These are phyloP conservation scores for Scrobipalpa atriplicella DNA, from an alignment of 2,888 invertebrate species.

Conservation along the genomic window DNA sequence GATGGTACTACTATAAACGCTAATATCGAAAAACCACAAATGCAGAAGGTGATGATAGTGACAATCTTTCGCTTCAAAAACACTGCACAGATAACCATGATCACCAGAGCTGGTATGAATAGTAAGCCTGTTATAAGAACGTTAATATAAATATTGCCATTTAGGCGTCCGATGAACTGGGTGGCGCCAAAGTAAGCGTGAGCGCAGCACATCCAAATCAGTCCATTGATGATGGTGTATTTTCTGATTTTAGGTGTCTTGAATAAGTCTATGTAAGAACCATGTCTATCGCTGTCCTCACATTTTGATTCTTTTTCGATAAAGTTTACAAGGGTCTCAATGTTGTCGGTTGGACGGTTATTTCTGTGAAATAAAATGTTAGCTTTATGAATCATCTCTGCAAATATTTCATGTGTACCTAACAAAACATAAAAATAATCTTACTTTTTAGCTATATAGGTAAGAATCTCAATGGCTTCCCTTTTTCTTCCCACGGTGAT, in stretches of 20 bases:
- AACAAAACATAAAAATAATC: slow-evolving; percentile 30
- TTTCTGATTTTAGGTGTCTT: slow-evolving; percentile 83
- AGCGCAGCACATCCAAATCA: slow-evolving; percentile 88
- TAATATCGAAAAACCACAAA: slow-evolving; percentile 61
- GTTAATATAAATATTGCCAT: slow-evolving; percentile 73
- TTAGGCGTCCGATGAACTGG: slow-evolving; percentile 86
- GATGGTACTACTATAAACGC: slow-evolving; percentile 64
- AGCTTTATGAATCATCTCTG: too few relatives aligned
- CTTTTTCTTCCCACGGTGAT: slow-evolving; percentile 85
- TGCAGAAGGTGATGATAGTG: slow-evolving; percentile 56
- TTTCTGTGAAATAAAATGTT: slow-evolving; percentile 48
- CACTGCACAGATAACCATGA: slow-evolving; percentile 32
- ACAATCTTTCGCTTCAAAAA: slow-evolving; percentile 61
- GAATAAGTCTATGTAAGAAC: slow-evolving; percentile 80
- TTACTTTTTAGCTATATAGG: slow-evolving; percentile 82
- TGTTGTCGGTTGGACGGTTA: slow-evolving; percentile 43
- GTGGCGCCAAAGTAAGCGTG: slow-evolving; percentile 89
- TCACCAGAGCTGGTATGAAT: neutral
- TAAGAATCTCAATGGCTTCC: slow-evolving; percentile 84
- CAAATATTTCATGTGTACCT: too few relatives aligned
- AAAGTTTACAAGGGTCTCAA: slow-evolving; percentile 48
- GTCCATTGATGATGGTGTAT: slow-evolving; percentile 84
- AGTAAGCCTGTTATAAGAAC: slow-evolving; percentile 5
- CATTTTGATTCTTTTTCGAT: slow-evolving; percentile 40
- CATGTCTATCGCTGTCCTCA: slow-evolving; percentile 38